Evolutionary conservation across 2,113 vertebrate genomes (phyloP).

Genomic region (Aspiorhynchus laticeps): DNA sequence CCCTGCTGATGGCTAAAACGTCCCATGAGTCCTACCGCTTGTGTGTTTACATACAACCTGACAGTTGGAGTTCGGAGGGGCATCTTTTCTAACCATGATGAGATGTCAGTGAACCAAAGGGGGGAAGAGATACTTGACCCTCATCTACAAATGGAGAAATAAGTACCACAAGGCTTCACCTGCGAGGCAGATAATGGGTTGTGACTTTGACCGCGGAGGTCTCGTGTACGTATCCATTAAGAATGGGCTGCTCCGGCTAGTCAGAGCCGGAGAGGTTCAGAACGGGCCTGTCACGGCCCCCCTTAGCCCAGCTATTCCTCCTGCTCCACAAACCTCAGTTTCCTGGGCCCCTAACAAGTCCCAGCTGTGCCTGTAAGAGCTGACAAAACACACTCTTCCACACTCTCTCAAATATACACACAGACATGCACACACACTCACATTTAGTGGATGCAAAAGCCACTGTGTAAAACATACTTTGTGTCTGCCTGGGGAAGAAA

Average conservation of each 20-base stretch:
- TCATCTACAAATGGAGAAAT: slow-evolving; percentile 40
- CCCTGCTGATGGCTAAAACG: slow-evolving; percentile 8
- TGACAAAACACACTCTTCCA: slow-evolving; percentile 47
- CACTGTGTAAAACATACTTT: slow-evolving; percentile 22
- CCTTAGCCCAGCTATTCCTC: slow-evolving; percentile 27
- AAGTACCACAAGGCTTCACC: slow-evolving; percentile 34
- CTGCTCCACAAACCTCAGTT: slow-evolving; percentile 51
- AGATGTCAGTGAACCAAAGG: background rate
- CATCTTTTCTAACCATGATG: slow-evolving; percentile 24
- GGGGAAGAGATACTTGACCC: slow-evolving; percentile 14
- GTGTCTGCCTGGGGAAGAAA: background rate
- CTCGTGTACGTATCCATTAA: slow-evolving; percentile 32
- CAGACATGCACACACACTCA: slow-evolving; percentile 19
- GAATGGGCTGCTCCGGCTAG: slow-evolving; percentile 21
- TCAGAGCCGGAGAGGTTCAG: slow-evolving; percentile 10
- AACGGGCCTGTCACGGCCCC: slow-evolving; percentile 21
- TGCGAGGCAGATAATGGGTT: slow-evolving; percentile 33
- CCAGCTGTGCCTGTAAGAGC: slow-evolving; percentile 49
- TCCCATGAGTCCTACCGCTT: background rate
- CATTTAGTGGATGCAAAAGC: slow-evolving; percentile 30
- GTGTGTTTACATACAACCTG: slow-evolving; percentile 20
- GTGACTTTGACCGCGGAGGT: slow-evolving; percentile 36
- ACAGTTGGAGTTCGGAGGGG: slow-evolving; percentile 26
- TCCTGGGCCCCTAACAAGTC: slow-evolving; percentile 52
- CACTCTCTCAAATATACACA: slow-evolving; percentile 12